Evolutionary conservation across 2,113 vertebrate species (phyloP), one percentile per base, ranked within the genome.

Genomic region (Aythya baeri): DNA sequence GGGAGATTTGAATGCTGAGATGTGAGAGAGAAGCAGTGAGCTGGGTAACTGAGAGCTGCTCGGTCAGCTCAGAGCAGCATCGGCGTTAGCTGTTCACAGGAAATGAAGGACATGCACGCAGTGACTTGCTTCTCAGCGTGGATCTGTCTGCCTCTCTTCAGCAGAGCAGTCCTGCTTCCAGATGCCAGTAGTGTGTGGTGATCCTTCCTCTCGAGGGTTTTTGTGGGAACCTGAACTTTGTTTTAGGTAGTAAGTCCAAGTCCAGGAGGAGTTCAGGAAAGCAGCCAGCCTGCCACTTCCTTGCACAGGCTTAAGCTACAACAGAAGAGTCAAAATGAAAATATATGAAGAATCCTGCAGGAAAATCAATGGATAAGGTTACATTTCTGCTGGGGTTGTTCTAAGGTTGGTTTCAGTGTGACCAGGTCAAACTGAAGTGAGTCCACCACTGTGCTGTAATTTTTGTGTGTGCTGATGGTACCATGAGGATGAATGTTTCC

Each of bases 51-150:
- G 43, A 82, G 75, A 71, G 63, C 26, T 85, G 41, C 27, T 86
- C 5, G 4, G 66, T 76, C 25, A 36, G 72, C 54, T 36, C 46
- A 17, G 34, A 78, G n/a, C 46, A 31, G 17, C 0, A 1, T 41
- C 41, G 44, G 44, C 1, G 1, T 61, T 18, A 52, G 21, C 57
- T 27, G 9, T 41, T 80, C 25, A 17, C 15, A 29, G 50, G 38
- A 80, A 57, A 31, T 0, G 3, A 27, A 49, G 46, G 46, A 49
- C 20, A 58, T 14, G 36, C 36, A 59, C 23, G 16, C 32, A 23
- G 50, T 0, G 6, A 27, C 0, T 1, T 46, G 12, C 34, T 75
- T 62, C 57, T 65, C 12, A 3, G 10, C 5, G 25, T 27, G 74
- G 43, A 63, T 80, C 27, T 41, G 13, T 34, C 59, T 78, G 46